These are phyloP conservation scores for Sinopyrophorus schimmeli DNA, from an alignment of 2,888 invertebrate genomes.

Conservation along the genomic window DNA sequence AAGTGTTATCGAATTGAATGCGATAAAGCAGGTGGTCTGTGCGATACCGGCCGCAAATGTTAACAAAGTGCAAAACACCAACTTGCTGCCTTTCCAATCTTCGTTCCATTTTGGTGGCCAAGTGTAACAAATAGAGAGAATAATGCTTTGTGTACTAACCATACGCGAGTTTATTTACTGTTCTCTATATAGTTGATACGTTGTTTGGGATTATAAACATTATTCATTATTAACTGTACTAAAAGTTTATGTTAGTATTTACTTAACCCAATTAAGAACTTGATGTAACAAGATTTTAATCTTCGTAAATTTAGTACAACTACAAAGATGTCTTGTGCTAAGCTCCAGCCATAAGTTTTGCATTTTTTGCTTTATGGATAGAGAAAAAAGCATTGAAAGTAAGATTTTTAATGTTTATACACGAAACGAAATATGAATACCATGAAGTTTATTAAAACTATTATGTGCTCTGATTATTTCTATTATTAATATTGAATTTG, in stretches of 20 bases:
- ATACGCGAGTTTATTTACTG: slow-evolving; percentile 12
- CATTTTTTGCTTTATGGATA: too few species aligned
- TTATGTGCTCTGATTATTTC: too few species aligned
- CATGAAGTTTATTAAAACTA: too few species aligned
- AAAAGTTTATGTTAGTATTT: too few species aligned
- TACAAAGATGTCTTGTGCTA: too few species aligned
- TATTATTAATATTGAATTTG: too few species aligned
- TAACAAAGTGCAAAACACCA: slow-evolving; percentile 43
- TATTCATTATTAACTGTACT: slow-evolving; percentile 1
- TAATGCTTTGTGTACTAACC: slow-evolving; percentile 16
- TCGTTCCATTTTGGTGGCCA: slow-evolving; percentile 53
- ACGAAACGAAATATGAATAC: too few species aligned
- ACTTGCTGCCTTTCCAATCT: slow-evolving; percentile 47
- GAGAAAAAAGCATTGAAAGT: too few species aligned
- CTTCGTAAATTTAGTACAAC: too few species aligned
- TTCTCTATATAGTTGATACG: slow-evolving; percentile 8
- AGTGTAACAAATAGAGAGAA: slow-evolving; percentile 48
- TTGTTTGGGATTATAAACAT: background rate
- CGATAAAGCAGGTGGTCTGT: slow-evolving; percentile 30
- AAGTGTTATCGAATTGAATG: background rate
- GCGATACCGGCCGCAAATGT: slow-evolving; percentile 37
- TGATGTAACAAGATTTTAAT: too few species aligned
- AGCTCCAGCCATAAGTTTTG: too few species aligned
- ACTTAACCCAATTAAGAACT: background rate
- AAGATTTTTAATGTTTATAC: too few species aligned